These are phyloP conservation scores for Bagarius yarrelli DNA, from an alignment of 2,113 vertebrate genomes.

Conservation along the genomic window DNA sequence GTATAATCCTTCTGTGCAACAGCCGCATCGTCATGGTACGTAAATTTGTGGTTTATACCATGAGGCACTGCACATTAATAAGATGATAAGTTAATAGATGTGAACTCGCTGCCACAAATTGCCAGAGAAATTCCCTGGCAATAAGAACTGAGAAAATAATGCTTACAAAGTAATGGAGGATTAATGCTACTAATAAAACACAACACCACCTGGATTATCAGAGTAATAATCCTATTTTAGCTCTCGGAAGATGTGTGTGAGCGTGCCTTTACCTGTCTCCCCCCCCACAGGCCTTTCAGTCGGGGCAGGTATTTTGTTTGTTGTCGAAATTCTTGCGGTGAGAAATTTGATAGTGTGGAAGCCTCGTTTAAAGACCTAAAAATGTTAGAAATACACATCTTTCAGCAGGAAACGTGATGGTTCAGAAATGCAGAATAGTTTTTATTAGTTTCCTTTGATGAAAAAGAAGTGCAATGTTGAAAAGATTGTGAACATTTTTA, in stretches of 20 bases:
- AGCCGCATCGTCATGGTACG: conserved; percentile 4
- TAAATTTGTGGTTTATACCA: conserved; percentile 28
- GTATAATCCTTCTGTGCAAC: conserved; percentile 36
- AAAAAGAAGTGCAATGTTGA: background rate
- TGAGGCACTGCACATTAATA: conserved; percentile 28
- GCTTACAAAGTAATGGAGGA: conserved; percentile 25
- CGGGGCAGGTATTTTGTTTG: conserved; percentile 38
- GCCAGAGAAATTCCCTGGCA: conserved; percentile 32
- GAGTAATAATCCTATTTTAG: conserved; percentile 41
- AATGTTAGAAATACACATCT: background rate
- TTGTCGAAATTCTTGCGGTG: conserved; percentile 14
- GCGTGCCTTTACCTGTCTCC: background rate
- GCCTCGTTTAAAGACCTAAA: background rate
- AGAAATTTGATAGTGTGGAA: conserved; percentile 5
- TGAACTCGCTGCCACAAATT: conserved; percentile 32
- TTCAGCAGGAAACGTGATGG: background rate
- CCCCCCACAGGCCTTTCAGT: conserved; percentile 3
- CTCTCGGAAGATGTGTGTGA: background rate
- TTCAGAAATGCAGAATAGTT: background rate
- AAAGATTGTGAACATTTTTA: background rate
- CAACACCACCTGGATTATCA: conserved; percentile 39
- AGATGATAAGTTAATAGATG: conserved; percentile 36
- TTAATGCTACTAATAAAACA: conserved; percentile 35
- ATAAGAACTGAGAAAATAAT: conserved; percentile 38
- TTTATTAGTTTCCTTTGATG: background rate